Conservation (phyloP, 2,113 vertebrate species). For the Phycodurus eques region DNA sequence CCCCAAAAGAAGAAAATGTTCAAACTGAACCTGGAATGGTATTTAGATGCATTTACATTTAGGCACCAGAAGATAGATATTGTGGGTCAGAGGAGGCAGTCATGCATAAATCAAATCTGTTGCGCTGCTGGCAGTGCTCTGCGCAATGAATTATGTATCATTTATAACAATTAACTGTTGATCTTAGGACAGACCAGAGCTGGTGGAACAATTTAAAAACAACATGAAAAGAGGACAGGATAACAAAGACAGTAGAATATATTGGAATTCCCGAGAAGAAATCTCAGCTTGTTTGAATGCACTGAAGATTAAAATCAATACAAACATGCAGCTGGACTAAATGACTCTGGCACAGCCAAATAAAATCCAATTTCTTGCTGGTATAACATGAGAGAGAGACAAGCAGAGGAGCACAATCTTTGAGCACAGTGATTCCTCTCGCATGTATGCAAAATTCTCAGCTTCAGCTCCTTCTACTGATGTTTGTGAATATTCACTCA, state of each 20-base stretch:
- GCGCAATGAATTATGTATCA: conserved; percentile 49
- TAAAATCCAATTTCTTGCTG: conserved; percentile 32
- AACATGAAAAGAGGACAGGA: conserved; percentile 16
- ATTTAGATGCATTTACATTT: conserved; percentile 34
- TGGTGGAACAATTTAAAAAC: conserved; percentile 22
- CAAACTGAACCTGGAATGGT: background rate
- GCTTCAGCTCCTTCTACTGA: background rate
- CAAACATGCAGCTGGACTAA: conserved; percentile 28
- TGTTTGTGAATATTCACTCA: background rate
- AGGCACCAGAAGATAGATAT: conserved; percentile 25
- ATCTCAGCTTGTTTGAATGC: conserved; percentile 12
- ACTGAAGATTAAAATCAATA: conserved; percentile 61
- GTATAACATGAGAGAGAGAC: conserved; percentile 20
- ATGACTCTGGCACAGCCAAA: conserved; percentile 22
- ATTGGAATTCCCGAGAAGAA: conserved; percentile 6
- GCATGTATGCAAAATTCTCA: background rate
- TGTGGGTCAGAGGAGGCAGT: conserved; percentile 32
- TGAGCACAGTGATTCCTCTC: conserved; percentile 1
- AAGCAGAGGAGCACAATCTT: conserved; percentile 3
- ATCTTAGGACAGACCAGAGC: conserved; percentile 11
- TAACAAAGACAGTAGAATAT: background rate
- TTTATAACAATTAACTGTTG: conserved; percentile 48
- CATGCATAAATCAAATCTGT: conserved; percentile 49
- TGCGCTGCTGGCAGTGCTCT: conserved; percentile 19
- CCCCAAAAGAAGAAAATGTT: background rate